These are phyloP conservation scores for Athene cunicularia DNA, from an alignment of 2,113 vertebrate genomes.

Conservation along the genomic window DNA sequence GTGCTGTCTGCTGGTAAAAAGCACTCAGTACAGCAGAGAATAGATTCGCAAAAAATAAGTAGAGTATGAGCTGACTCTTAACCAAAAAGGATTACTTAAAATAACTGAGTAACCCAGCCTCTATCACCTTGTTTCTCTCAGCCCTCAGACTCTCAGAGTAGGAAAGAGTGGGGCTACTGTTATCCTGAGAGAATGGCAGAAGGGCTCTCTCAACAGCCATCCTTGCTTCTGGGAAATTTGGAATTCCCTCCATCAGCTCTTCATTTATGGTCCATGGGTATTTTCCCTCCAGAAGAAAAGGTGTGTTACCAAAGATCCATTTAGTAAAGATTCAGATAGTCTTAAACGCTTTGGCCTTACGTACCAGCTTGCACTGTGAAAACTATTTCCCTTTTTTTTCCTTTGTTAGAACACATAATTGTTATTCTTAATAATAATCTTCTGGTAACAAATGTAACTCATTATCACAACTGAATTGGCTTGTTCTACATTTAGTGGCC, in stretches of 20 bases:
- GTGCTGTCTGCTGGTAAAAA: not conserved
- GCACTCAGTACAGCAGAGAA: not conserved
- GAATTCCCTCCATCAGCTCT: not conserved
- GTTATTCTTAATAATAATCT: not conserved
- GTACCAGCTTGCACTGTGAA: not conserved
- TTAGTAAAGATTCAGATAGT: not conserved
- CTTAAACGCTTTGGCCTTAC: not conserved
- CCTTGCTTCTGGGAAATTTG: not conserved
- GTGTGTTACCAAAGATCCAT: not conserved
- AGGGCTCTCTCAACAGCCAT: not conserved
- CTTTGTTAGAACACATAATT: not conserved
- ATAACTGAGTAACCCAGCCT: not conserved
- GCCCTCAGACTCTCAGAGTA: not conserved
- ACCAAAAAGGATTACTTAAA: not conserved
- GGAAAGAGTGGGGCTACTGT: not conserved
- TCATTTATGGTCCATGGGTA: not conserved
- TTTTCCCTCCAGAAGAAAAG: slow-evolving; percentile 5
- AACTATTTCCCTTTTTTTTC: not conserved
- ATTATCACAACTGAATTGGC: not conserved
- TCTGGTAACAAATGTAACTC: not conserved
- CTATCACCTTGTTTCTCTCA: not conserved
- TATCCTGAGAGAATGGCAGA: not conserved
- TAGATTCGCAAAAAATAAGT: not conserved
- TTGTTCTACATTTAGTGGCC: not conserved
- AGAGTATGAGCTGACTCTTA: not conserved